Percentiles rank a stretch among this genome's conserved stretches.
phyloP scores from a whole-genome alignment of 2,797 vertebrate species.

The Lepus oiostolus region DNA sequence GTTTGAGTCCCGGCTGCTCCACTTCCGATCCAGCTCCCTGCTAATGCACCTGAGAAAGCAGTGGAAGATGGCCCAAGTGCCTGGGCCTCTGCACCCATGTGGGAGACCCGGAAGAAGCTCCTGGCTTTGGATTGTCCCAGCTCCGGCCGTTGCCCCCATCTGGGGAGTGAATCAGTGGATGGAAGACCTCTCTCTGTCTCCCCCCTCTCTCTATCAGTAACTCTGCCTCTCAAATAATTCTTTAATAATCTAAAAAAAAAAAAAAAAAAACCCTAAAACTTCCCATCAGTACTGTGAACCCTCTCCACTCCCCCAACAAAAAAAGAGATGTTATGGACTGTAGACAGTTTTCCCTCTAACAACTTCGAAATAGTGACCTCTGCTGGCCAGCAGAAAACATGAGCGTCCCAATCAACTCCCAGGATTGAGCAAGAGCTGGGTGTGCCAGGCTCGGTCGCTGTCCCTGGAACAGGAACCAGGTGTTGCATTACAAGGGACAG shows the following conservation, averaged over 20 bases:
- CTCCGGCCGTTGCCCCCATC: too few species aligned
- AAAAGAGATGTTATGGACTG: neutral
- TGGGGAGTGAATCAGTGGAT: too few species aligned
- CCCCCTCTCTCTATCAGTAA: too few species aligned
- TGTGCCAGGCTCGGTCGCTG: constrained; percentile 63
- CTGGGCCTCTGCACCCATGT: too few species aligned
- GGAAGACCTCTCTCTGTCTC: too few species aligned
- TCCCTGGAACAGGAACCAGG: constrained; percentile 79
- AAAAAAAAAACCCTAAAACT: neutral
- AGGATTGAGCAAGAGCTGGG: constrained; percentile 54
- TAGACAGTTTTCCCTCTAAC: constrained; percentile 30
- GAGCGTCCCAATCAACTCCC: neutral
- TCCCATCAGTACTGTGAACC: neutral
- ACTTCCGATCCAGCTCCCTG: too few species aligned
- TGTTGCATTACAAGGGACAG: constrained; percentile 80
- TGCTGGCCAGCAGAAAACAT: constrained; percentile 69
- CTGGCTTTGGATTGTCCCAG: too few species aligned
- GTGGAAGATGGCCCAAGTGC: too few species aligned
- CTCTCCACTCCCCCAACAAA: neutral
- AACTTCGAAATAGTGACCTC: constrained; percentile 82
- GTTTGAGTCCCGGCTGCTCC: too few species aligned
- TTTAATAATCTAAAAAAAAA: neutral
- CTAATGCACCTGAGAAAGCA: too few species aligned
- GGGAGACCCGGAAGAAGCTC: too few species aligned
- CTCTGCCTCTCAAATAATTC: too few species aligned